A percentile compares a stretch with the other conserved stretches of the same genome.
Evolutionary conservation across 2,113 vertebrate genomes (phyloP).

Genomic region (Menura novaehollandiae): DNA sequence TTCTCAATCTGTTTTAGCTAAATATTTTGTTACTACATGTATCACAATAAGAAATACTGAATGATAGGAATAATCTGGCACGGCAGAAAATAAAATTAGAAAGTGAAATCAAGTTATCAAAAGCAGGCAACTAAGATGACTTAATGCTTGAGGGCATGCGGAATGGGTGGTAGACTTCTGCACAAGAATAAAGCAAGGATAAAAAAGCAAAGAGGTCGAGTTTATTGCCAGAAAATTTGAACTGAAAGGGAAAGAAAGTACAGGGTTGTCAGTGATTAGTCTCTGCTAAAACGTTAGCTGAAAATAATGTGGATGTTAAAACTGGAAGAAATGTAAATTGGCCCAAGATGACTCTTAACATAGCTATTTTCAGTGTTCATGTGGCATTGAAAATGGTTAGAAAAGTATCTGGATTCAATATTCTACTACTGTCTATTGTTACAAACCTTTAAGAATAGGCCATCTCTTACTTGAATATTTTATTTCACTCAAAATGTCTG

Average conservation of each 20-base stretch:
- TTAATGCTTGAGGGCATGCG: background rate
- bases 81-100: background rate
- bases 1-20: background rate
- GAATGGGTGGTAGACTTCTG: background rate
- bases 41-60: background rate
- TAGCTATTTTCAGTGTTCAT: background rate
- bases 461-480: background rate
- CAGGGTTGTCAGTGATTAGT: background rate
- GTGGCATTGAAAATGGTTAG: background rate
- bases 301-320: background rate
- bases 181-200: background rate
- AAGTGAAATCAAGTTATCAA: background rate
- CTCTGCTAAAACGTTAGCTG: background rate
- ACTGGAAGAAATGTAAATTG: background rate
- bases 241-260: background rate
- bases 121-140: background rate
- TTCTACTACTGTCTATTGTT: background rate
- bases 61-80: background rate
- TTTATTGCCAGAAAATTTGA: background rate
- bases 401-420: background rate
- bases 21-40: background rate
- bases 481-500: background rate
- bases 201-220: background rate
- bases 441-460: background rate
- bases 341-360: background rate